Evolutionary conservation across 2,113 vertebrate species (phyloP), one percentile per base, ranked within the genome.

Genomic region (Phrynosoma platyrhinos): DNA sequence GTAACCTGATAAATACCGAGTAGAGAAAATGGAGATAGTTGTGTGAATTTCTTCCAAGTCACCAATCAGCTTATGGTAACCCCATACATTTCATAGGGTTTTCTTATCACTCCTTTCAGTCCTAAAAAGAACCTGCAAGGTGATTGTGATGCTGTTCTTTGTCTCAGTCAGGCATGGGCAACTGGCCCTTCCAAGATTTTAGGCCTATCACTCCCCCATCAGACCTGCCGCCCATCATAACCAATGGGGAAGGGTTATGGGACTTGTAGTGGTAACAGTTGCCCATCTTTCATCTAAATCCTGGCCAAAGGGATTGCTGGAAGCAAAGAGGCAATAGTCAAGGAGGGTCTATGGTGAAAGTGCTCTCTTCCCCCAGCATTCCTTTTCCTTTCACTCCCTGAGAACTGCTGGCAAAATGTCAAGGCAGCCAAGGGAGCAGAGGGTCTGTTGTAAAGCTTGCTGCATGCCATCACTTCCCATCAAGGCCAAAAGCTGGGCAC

Each of bases 391-490:
- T 83, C 52, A n/a, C 32, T 53, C 32, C 58, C 27, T 40, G 47
- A 42, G 72, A 89, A 4, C 79, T 30, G 9, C 53, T n/a, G 79
- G 84, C 83, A 79, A 55, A n/a, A 74, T n/a, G 68, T 2, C 52
- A 69, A 64, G 69, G n/a, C 42, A 76, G 69, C n/a, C 62, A 30
- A 83, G 40, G 9, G 40, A 66, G 30, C 78, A 78, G 78, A 82
- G 25, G 40, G 68, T 9, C 72, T 4, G 58, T 64, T 72, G 80
- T 20, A 5, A 18, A 42, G 16, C 13, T 1, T 14, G 66, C 23
- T 1, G 32, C 66, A 12, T 2, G 36, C 69, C 10, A 89, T 92
- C 74, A 71, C 82, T 87, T 89, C 25, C n/a, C 83, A 21, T 85
- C 88, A 78, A 66, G n/a, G 16, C 80, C 77, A 83, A 52, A 82